phyloP scores from a whole-genome alignment of 1,140 invertebrate genomes.

The Colletes gigas region DNA sequence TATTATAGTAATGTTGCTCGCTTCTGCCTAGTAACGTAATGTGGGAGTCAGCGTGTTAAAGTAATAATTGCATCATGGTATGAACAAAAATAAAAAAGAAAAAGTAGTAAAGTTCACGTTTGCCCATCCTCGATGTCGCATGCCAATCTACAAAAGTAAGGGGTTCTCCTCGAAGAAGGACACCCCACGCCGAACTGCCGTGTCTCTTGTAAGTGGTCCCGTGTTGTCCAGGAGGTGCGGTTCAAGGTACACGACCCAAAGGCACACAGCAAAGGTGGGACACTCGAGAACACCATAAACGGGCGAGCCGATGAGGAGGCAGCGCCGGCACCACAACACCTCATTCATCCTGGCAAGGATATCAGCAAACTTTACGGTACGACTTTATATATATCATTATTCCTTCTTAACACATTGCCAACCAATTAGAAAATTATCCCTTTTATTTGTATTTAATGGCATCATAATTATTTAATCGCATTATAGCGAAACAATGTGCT shows the following conservation, averaged over 20 bases:
- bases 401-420: no score
- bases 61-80: neutral
- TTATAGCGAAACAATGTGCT: no score
- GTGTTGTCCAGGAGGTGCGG: constrained; percentile 94
- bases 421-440: no score
- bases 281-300: constrained; percentile 94
- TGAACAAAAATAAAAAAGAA: neutral
- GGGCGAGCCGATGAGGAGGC: constrained; percentile 87
- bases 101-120: constrained; percentile 17
- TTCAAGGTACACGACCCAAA: constrained; percentile 97
- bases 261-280: constrained; percentile 94
- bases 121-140: constrained; percentile 64
- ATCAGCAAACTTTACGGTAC: constrained; percentile 91
- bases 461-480: no score
- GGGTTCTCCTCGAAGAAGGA: constrained; percentile 71
- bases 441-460: no score
- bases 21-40: no score
- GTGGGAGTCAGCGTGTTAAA: no score
- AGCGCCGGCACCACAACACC: constrained; percentile 87
- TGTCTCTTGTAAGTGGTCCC: constrained; percentile 88
- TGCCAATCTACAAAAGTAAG: constrained; percentile 68
- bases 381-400: neutral
- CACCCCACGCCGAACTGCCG: constrained; percentile 75
- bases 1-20: no score
- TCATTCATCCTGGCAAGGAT: constrained; percentile 90